Conservation (phyloP, 1,140 invertebrate genomes). For the Lineus longissimus region DNA sequence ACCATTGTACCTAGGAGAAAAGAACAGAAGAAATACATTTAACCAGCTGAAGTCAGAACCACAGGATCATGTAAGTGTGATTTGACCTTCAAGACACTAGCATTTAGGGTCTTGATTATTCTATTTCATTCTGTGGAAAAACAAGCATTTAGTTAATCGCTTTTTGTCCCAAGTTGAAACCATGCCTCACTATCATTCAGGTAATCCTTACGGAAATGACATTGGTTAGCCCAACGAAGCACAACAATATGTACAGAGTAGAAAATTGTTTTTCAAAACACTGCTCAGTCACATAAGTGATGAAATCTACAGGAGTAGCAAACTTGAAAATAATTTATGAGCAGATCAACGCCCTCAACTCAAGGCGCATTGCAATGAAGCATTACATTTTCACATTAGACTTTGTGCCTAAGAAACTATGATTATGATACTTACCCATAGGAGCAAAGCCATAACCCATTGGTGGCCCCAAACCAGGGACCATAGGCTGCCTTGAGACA, state of each 20-base stretch:
- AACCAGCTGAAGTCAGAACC: not conserved
- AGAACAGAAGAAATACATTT: constrained; percentile 8
- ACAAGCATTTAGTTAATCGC: not conserved
- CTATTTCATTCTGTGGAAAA: not conserved
- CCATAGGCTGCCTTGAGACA: constrained; percentile 47
- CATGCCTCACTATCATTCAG: not conserved
- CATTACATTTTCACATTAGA: no score
- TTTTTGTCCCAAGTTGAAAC: not conserved
- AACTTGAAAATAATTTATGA: no score
- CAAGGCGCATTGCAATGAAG: no score
- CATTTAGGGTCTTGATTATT: not conserved
- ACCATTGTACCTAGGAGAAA: constrained; percentile 41
- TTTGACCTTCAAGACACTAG: not conserved
- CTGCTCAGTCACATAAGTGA: no score
- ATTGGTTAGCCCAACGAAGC: no score
- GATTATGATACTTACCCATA: constrained; percentile 38
- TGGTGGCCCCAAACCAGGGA: constrained; percentile 42
- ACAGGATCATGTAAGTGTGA: not conserved
- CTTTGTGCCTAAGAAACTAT: no score
- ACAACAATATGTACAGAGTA: no score
- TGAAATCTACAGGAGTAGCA: no score
- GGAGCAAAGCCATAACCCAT: constrained; percentile 44
- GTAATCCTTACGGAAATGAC: no score
- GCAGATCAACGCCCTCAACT: no score
- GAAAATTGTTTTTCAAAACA: no score